Evolutionary conservation across 2,113 vertebrate species (phyloP), one percentile per base, ranked within the genome.

Genomic region (Canis aureus): DNA sequence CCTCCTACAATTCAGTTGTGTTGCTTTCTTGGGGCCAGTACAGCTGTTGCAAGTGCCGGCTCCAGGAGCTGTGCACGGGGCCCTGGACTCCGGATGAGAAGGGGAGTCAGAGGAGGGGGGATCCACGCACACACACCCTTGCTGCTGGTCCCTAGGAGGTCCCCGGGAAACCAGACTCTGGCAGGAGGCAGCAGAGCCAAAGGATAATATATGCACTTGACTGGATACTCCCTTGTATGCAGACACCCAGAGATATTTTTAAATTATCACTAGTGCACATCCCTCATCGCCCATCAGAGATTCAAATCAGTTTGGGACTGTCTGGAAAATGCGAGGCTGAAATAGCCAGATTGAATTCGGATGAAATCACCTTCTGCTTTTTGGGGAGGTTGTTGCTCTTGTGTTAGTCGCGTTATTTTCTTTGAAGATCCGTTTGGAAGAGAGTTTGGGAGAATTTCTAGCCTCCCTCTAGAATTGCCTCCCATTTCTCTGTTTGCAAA

Each of bases 371-470:
- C 81, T 95, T 55, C 66, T 94, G 64, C 88, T 92, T 59, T 97
- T 92, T 67, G 35, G 84, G 92, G 93, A 95, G 84, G 85, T 79
- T 93, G 80, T 93, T 97, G 94, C 91, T 95, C 74, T 81, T 95
- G 83, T 78, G 85, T 97, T 64, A 93, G 94, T 94, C 16, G 64
- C 85, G 94, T 89, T 90, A 74, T 88, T 93, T 49, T 89, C 84
- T 96, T 96, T 92, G 96, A 96, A 93, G 97, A 79, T 93, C 96
- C 94, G 49, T 95, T 97, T 93, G 94, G 97, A 96, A 91, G 81
- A 86, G 90, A 97, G 87, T 80, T 84, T 20, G 89, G 96, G 97
- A 92, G 90, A 15, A 51, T 94, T 94, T 93, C 80, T 79, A 71
- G 38, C 78, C 43, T 96, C 96, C 94, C 82, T 83, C 97, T 32